These are phyloP conservation scores for Aspidoscelis tigris DNA, from an alignment of 2,113 vertebrate species.

Conservation along the genomic window DNA sequence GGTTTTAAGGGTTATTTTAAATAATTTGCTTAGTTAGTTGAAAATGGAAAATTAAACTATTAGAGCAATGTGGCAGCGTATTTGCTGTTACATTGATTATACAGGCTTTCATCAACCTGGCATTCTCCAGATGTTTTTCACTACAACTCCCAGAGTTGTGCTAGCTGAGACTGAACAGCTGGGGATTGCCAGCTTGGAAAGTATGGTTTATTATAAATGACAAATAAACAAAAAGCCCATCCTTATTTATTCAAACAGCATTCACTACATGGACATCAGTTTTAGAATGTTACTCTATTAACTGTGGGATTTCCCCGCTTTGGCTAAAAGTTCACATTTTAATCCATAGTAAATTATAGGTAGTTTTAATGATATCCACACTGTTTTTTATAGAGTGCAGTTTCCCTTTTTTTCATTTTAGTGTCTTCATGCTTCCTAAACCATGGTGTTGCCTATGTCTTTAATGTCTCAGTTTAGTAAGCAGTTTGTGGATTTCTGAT, in stretches of 20 bases:
- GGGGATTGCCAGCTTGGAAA: too few relatives aligned
- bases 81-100: background rate
- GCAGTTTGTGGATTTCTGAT: too few relatives aligned
- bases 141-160: too few relatives aligned
- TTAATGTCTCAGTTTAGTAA: slow-evolving; percentile 21
- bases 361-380: background rate
- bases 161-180: too few relatives aligned
- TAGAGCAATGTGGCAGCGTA: slow-evolving; percentile 1
- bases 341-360: background rate
- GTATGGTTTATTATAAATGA: background rate
- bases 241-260: background rate
- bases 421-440: background rate
- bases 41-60: background rate
- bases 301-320: background rate
- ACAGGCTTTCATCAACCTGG: too few relatives aligned
- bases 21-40: too few relatives aligned
- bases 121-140: too few relatives aligned
- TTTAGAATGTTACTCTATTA: slow-evolving; percentile 39
- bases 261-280: slow-evolving; percentile 5
- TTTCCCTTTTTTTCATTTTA: background rate
- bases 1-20: too few relatives aligned
- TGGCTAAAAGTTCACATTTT: background rate
- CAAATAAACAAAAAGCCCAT: background rate
- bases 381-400: background rate
- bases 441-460: too few relatives aligned